These are phyloP conservation scores for Eupleurogrammus muticus DNA, from an alignment of 2,797 vertebrate species.

Conservation along the genomic window DNA sequence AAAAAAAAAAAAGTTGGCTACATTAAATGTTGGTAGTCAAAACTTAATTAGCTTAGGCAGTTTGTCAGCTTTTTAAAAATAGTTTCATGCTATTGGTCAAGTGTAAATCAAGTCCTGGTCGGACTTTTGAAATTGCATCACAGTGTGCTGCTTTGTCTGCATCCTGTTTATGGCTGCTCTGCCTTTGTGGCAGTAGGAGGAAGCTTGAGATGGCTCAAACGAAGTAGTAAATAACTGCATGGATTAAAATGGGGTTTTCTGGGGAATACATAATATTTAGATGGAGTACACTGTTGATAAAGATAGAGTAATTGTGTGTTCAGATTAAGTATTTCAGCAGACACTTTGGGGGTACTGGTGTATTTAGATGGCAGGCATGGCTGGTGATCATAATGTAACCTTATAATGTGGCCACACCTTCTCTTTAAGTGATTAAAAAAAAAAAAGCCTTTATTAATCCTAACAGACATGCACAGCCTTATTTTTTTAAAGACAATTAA, in stretches of 20 bases:
- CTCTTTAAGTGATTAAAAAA: slow-evolving; percentile 23
- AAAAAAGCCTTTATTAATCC: not conserved
- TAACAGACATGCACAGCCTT: slow-evolving; percentile 13
- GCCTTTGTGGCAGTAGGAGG: slow-evolving; percentile 42
- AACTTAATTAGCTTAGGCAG: slow-evolving; percentile 4
- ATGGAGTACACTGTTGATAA: slow-evolving; percentile 7
- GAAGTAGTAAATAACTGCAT: slow-evolving; percentile 40
- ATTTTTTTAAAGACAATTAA: not conserved
- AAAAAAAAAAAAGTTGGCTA: not conserved
- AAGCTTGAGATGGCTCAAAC: slow-evolving; percentile 44
- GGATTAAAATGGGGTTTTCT: slow-evolving; percentile 22
- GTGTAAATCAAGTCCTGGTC: slow-evolving; percentile 45
- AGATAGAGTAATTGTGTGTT: slow-evolving; percentile 33
- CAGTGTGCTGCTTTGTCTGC: slow-evolving; percentile 61
- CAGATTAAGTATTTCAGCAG: slow-evolving; percentile 48
- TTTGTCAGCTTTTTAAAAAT: not conserved
- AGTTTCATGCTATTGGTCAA: slow-evolving; percentile 49
- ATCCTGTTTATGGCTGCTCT: slow-evolving; percentile 72
- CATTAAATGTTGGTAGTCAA: not conserved
- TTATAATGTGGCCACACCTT: slow-evolving; percentile 25
- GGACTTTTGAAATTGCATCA: slow-evolving; percentile 59
- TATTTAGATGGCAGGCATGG: slow-evolving; percentile 43
- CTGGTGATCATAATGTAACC: slow-evolving; percentile 7
- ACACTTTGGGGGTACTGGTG: slow-evolving; percentile 28
- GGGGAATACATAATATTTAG: slow-evolving; percentile 8